Conservation (phyloP, 2,113 vertebrate genomes). For the Ovis canadensis region DNA sequence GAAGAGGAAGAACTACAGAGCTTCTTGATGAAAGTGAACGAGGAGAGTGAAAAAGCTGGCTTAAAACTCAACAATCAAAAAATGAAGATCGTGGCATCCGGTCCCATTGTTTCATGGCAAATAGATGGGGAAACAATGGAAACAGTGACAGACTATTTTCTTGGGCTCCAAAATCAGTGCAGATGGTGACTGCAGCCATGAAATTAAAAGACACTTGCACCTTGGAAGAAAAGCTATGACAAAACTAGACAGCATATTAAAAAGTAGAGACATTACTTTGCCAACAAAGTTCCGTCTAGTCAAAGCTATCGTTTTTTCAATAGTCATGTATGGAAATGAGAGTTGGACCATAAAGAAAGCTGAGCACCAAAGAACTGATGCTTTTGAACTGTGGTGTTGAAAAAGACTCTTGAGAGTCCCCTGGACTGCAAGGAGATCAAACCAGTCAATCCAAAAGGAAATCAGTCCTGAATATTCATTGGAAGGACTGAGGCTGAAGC, state of each 20-base stretch:
- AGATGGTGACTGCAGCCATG: not conserved
- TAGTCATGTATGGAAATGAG: not conserved
- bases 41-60: not conserved
- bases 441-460: not conserved
- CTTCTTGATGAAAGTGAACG: not conserved
- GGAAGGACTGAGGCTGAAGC: not conserved
- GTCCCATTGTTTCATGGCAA: not conserved
- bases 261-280: not conserved
- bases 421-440: not conserved
- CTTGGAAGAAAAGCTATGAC: not conserved
- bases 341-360: not conserved
- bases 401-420: not conserved
- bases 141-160: not conserved
- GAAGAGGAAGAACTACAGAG: not conserved
- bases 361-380: accelerated
- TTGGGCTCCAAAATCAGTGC: not conserved
- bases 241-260: not conserved
- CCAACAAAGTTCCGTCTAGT: not conserved
- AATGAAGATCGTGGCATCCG: not conserved
- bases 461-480: not conserved
- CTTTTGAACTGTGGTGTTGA: not conserved
- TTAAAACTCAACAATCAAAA: not conserved
- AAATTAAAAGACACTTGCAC: not conserved
- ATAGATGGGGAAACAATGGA: not conserved
- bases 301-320: not conserved